Evolutionary conservation across 2,888 invertebrate species (phyloP).

Genomic region (Xanthia icteritia): DNA sequence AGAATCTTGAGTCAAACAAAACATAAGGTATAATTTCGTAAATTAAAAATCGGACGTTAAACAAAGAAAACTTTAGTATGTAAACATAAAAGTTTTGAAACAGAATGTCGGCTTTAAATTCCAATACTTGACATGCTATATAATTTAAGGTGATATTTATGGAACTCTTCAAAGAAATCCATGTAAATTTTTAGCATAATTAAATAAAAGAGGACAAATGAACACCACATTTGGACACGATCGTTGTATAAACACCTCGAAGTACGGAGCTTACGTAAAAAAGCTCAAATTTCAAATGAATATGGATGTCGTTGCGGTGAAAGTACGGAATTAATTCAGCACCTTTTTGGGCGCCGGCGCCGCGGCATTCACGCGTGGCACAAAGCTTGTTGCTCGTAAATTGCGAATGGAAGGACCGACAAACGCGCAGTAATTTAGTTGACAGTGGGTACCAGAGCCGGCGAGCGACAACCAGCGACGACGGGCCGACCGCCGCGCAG

Average conservation of each 20-base stretch:
- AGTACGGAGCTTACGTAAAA: conserved; percentile 64
- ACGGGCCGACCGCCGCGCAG: conserved; percentile 67
- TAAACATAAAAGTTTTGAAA: conserved; percentile 8
- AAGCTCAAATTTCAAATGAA: conserved; percentile 70
- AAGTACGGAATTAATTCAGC: conserved; percentile 74
- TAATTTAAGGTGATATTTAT: conserved; percentile 35
- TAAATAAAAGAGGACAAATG: conserved; percentile 41
- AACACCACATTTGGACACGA: conserved; percentile 39
- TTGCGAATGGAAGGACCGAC: conserved; percentile 86
- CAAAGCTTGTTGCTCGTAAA: conserved; percentile 84
- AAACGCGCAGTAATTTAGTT: conserved; percentile 88
- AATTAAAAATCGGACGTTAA: background rate
- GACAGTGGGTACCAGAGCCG: conserved; percentile 80
- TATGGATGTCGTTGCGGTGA: conserved; percentile 73
- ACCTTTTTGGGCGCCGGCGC: conserved; percentile 79
- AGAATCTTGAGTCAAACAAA: conserved; percentile 7
- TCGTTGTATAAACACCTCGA: conserved; percentile 58
- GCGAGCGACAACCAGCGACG: conserved; percentile 60
- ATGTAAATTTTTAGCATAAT: conserved; percentile 37
- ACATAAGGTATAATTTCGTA: conserved; percentile 5
- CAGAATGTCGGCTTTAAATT: conserved; percentile 21
- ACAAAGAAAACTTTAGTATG: background rate
- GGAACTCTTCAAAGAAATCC: conserved; percentile 36
- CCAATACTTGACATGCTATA: conserved; percentile 7
- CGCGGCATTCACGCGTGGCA: conserved; percentile 72